phyloP scores from a whole-genome alignment of 2,113 vertebrate genomes.

The Sisor rabdophorus region DNA sequence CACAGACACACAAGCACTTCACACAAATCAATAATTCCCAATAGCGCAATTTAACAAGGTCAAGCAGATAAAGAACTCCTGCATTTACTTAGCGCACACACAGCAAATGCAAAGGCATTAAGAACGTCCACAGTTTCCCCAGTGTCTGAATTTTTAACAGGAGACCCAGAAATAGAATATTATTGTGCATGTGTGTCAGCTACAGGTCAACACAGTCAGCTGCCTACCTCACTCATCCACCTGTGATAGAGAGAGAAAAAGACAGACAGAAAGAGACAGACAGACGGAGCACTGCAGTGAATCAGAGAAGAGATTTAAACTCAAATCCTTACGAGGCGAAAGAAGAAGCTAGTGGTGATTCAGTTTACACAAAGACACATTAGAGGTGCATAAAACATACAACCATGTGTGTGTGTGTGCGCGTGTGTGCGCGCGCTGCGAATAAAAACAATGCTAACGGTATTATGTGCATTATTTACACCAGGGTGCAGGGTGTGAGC shows the following conservation, averaged over 20 bases:
- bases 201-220: neutral
- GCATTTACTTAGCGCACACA: neutral
- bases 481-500: neutral
- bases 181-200: neutral
- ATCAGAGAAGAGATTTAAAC: constrained; percentile 27
- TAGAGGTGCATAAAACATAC: constrained; percentile 36
- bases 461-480: neutral
- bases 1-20: neutral
- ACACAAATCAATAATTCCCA: constrained; percentile 9
- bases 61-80: neutral
- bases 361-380: constrained; percentile 42
- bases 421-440: no score
- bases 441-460: no score
- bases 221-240: constrained; percentile 25
- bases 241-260: neutral
- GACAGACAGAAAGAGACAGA: no score
- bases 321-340: constrained; percentile 20
- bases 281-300: neutral
- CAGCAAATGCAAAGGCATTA: neutral
- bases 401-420: neutral
- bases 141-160: neutral
- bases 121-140: constrained; percentile 25
- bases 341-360: constrained; percentile 33
- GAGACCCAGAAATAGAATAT: neutral
- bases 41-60: neutral